Percentiles rank a stretch among this genome's conserved stretches.
These are phyloP conservation scores for Dendrolimus pini DNA, from an alignment of 2,888 invertebrate genomes.

Conservation along the genomic window DNA sequence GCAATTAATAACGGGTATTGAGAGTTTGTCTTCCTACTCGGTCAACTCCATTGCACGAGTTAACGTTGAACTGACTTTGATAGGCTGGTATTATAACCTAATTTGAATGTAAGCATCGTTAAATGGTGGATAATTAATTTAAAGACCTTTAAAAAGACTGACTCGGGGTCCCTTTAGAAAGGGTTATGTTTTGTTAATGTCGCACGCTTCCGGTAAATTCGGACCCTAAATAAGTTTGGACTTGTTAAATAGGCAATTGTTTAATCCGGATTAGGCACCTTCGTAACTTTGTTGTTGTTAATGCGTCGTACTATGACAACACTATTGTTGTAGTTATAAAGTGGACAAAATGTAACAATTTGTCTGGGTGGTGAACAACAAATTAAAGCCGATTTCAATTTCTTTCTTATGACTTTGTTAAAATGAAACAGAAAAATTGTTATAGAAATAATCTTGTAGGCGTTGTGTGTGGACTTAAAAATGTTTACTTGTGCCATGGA, in stretches of 20 bases:
- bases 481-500: too few species aligned
- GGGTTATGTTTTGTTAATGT: slow-evolving; percentile 44
- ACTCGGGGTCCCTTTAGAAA: slow-evolving; percentile 13
- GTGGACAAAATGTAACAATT: background rate
- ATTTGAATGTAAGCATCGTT: slow-evolving; percentile 1
- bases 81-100: background rate
- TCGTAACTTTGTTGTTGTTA: background rate
- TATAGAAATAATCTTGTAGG: too few species aligned
- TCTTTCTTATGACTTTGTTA: too few species aligned
- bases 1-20: too few species aligned
- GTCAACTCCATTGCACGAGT: too few species aligned
- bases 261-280: background rate
- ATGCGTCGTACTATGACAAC: too few species aligned
- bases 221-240: slow-evolving; percentile 25
- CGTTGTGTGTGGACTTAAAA: too few species aligned
- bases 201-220: slow-evolving; percentile 27
- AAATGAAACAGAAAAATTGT: too few species aligned
- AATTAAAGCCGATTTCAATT: too few species aligned
- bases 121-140: background rate
- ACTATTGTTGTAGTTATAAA: background rate
- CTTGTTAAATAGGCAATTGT: slow-evolving; percentile 20
- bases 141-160: background rate
- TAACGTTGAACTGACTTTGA: too few species aligned
- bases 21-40: too few species aligned
- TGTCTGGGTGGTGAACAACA: too few species aligned